Percentiles rank a stretch among this genome's conserved stretches.
Conservation (phyloP, 2,888 invertebrate genomes). For the Cantharis nigra region DNA sequence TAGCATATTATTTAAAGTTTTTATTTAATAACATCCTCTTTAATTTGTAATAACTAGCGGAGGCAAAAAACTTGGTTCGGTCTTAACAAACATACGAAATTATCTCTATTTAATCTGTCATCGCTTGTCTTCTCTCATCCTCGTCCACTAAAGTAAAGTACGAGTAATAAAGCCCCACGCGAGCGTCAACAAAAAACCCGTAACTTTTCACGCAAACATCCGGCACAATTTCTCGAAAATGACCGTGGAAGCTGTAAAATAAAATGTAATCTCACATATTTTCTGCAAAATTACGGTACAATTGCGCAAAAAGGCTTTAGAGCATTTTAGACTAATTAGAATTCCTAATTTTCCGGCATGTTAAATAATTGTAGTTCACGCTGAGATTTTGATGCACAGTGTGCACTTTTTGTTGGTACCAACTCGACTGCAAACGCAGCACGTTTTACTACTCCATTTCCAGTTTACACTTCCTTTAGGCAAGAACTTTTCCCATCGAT, state of each 20-base stretch:
- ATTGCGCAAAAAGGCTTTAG: constrained; percentile 33
- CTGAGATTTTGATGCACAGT: constrained; percentile 43
- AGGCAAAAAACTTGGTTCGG: not conserved
- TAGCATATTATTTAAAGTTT: not conserved
- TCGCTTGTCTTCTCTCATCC: constrained; percentile 14
- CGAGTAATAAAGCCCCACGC: constrained; percentile 16
- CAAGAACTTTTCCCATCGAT: not conserved
- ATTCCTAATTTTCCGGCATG: constrained; percentile 40
- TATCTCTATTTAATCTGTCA: constrained; percentile 24
- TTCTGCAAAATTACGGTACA: constrained; percentile 31
- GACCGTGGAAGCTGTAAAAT: constrained; percentile 7
- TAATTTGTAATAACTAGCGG: not conserved
- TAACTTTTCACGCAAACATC: constrained; percentile 19
- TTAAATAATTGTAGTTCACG: constrained; percentile 34
- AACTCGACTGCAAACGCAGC: constrained; percentile 38
- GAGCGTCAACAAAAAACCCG: constrained; percentile 16
- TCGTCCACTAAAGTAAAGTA: constrained; percentile 9
- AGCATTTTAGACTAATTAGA: constrained; percentile 37
- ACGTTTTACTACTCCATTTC: constrained; percentile 31
- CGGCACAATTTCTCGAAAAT: constrained; percentile 4
- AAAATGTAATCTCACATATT: constrained; percentile 17
- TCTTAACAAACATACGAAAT: constrained; percentile 9
- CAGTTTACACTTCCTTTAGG: not conserved
- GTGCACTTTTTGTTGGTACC: constrained; percentile 41
- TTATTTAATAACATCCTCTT: not conserved